These are phyloP conservation scores for Operophtera brumata DNA, from an alignment of 2,888 invertebrate species.

Conservation along the genomic window DNA sequence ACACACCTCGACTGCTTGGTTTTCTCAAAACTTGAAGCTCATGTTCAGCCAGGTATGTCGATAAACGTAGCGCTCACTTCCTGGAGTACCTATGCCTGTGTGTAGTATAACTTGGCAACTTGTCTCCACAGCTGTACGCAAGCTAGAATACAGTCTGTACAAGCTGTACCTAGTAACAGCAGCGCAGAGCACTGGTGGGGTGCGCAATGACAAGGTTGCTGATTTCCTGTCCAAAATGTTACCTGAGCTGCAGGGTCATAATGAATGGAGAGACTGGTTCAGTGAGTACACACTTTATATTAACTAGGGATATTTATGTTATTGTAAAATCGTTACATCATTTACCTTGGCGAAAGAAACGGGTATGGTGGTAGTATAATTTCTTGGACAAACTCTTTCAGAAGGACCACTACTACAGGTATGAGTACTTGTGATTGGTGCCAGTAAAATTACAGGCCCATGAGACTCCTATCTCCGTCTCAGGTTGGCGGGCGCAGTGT, in stretches of 20 bases:
- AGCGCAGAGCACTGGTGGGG: conserved; percentile 83
- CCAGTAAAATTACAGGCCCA: no score
- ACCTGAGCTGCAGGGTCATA: conserved; percentile 91
- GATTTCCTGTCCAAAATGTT: conserved; percentile 95
- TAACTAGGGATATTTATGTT: no score
- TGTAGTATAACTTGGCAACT: no score
- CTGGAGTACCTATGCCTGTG: no score
- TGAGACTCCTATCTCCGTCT: no score
- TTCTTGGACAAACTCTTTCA: no score
- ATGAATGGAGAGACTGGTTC: conserved; percentile 99
- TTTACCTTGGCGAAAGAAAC: no score
- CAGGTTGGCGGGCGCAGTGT: no score
- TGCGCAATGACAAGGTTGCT: conserved; percentile 90
- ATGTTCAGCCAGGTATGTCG: conserved; percentile 85
- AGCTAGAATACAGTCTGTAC: conserved; percentile 91
- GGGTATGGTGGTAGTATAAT: no score
- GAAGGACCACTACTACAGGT: no score
- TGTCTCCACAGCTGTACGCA: conserved; percentile 83
- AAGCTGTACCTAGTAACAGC: conserved; percentile 96
- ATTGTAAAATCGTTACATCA: no score
- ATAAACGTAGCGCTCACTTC: neutral
- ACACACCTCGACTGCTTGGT: conserved; percentile 91
- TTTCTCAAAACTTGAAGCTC: conserved; percentile 93
- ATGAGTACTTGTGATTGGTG: no score
- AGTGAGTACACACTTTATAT: conserved; percentile 81